Evolutionary conservation across 1,140 invertebrate species (phyloP).

Genomic region (Habropoda laboriosa): DNA sequence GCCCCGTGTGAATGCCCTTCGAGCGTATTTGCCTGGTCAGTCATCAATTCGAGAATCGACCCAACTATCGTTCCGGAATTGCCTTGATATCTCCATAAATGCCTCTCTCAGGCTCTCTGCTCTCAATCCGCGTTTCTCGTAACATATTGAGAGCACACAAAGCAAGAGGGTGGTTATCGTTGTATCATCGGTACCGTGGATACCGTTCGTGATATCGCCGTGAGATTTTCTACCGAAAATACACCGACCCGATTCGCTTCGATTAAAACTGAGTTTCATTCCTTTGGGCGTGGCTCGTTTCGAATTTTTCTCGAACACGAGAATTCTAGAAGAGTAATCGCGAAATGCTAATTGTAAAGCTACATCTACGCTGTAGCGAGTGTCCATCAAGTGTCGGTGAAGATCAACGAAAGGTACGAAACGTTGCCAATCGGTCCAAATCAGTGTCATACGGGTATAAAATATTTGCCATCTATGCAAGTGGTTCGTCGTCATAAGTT

Average conservation of each 20-base stretch:
- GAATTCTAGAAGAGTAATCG: background rate
- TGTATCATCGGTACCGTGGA: constrained; percentile 52
- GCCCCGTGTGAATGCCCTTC: constrained; percentile 46
- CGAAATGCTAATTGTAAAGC: no score
- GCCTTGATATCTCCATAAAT: constrained; percentile 48
- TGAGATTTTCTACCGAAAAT: background rate
- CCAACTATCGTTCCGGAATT: constrained; percentile 46
- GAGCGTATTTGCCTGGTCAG: constrained; percentile 58
- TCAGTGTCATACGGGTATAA: no score
- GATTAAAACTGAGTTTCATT: background rate
- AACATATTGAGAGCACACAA: constrained; percentile 52
- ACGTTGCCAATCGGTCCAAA: no score
- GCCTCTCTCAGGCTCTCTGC: constrained; percentile 21
- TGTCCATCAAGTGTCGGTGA: no score
- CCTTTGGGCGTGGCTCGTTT: background rate
- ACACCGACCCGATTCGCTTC: background rate
- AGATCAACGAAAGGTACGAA: no score
- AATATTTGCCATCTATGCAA: no score
- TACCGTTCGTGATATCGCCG: constrained; percentile 36
- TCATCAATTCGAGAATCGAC: constrained; percentile 67
- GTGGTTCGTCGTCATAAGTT: no score
- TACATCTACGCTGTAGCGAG: no score
- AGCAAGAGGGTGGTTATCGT: constrained; percentile 45
- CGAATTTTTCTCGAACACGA: no score
- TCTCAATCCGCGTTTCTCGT: constrained; percentile 30